Conservation (phyloP, 2,888 invertebrate genomes). For the Zygaena filipendulae region DNA sequence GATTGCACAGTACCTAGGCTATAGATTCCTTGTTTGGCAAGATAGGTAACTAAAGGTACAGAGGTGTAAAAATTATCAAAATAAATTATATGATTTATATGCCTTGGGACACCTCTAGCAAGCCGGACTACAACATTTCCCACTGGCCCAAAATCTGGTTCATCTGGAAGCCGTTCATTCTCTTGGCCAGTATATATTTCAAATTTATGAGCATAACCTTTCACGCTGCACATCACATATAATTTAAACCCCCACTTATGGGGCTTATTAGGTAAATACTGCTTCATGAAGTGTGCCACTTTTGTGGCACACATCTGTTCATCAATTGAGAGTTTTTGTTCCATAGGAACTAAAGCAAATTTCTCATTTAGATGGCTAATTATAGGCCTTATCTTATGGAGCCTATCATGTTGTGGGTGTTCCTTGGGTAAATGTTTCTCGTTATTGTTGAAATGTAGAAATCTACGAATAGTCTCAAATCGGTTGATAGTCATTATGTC, state of each 20-base stretch:
- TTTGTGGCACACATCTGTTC: too few species aligned
- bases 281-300: constrained; percentile 3
- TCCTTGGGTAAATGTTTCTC: constrained; percentile 18
- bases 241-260: constrained; percentile 19
- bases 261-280: constrained; percentile 2
- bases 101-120: constrained; percentile 21
- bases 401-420: constrained; percentile 5
- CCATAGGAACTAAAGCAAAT: constrained; percentile 23
- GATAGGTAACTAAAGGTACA: constrained; percentile 19
- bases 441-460: constrained; percentile 24
- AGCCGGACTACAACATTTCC: constrained; percentile 23
- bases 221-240: constrained; percentile 18
- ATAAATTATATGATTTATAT: constrained; percentile 23
- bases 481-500: constrained; percentile 19
- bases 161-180: constrained; percentile 19
- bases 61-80: too few species aligned
- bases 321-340: constrained; percentile 15
- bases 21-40: constrained; percentile 23
- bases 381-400: constrained; percentile 24
- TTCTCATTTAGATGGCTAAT: constrained; percentile 24
- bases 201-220: constrained; percentile 21
- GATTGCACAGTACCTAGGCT: constrained; percentile 20
- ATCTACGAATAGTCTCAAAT: constrained; percentile 21
- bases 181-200: constrained; percentile 21
- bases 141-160: constrained; percentile 24